Base-by-base conservation (phyloP, 2,797 vertebrate species). In the Clarias pachynema region DNA sequence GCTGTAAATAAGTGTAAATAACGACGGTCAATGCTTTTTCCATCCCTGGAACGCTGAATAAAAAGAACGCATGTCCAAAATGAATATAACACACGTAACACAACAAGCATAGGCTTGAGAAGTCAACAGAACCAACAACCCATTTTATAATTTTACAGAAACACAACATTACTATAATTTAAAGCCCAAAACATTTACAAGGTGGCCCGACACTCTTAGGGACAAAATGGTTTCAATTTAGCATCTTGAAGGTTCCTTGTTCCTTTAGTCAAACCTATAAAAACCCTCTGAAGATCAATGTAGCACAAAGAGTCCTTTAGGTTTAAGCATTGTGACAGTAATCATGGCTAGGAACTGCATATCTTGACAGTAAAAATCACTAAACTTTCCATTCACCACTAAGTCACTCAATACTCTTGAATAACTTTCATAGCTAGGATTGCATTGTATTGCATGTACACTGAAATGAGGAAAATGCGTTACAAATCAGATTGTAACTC, bases 1-100 rank as follows among this genome's bases (percentile, higher is more conserved):
- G 31, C 26, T 26, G 34, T 37, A 37, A 37, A 37, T 16, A n/a
- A 69, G 37, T 24, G 18, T 26, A 84, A 70, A 69, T 40, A 63
- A 22, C 18, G 24, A 22, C 18, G 24, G 1, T 60, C 65, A 73
- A 66, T 78, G 65, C 68, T 80, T 24, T 85, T 70, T 70, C 16
- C n/a, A 14, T 72, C 40, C 29, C 26, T 44, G 53, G 44, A 88
- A 20, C 29, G 34, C 49, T 81, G 57, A 63, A 72, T 66, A 40
- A 40, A 12, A 72, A 73, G 15, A 62, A 62, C 20, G 5, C 5
- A 60, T 37, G 4, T 6, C 40, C 5, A 79, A 62, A 60, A 79
- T 20, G 22, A 78, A 56, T 59, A 77, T 31, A 77, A 57, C 29
- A 77, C 73, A n/a, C 22, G 4, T 14, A 44, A n/a, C 8, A n/a